Evolutionary conservation across 1,140 invertebrate genomes (phyloP).

Genomic region (Neotoxoptera formosana): DNA sequence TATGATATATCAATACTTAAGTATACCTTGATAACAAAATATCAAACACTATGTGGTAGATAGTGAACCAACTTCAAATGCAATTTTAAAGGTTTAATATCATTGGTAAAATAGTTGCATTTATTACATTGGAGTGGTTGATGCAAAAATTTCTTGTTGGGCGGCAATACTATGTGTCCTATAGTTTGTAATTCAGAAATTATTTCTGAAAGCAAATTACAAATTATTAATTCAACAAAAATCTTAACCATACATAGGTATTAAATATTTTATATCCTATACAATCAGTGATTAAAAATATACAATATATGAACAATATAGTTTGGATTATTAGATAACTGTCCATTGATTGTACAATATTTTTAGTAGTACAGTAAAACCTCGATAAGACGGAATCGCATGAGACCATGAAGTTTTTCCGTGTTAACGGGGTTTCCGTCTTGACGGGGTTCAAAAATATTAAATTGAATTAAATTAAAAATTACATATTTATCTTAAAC

Average conservation of each 20-base stretch:
- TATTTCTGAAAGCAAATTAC: slow-evolving; percentile 33
- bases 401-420: too few relatives aligned
- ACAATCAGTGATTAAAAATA: too few relatives aligned
- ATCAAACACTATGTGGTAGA: not conserved
- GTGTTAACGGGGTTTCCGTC: too few relatives aligned
- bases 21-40: not conserved
- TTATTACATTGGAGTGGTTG: not conserved
- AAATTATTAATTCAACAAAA: slow-evolving; percentile 15
- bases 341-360: too few relatives aligned
- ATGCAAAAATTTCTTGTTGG: slow-evolving; percentile 39
- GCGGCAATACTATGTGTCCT: not conserved
- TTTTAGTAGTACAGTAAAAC: too few relatives aligned
- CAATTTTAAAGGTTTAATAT: not conserved
- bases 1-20: not conserved
- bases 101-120: not conserved
- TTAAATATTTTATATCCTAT: too few relatives aligned
- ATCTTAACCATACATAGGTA: not conserved
- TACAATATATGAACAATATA: too few relatives aligned
- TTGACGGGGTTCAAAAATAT: too few relatives aligned
- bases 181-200: slow-evolving; percentile 27
- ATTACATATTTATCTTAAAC: too few relatives aligned
- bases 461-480: too few relatives aligned
- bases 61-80: not conserved
- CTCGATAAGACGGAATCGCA: too few relatives aligned
- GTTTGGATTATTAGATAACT: too few relatives aligned